phyloP scores from a whole-genome alignment of 2,113 vertebrate species.

The Tachuris rubrigastra region DNA sequence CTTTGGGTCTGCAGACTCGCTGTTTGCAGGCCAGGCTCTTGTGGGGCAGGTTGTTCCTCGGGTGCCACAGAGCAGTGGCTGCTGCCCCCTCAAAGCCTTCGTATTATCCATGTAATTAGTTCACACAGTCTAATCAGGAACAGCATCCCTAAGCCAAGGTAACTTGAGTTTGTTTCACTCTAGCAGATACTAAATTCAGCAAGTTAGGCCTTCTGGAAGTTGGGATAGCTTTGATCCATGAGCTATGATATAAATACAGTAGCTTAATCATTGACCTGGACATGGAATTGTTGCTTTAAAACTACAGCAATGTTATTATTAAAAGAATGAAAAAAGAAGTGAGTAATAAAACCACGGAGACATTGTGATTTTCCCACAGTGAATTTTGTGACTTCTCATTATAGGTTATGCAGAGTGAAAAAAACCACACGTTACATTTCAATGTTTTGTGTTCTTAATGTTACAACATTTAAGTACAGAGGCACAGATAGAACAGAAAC shows the following conservation, averaged over 20 bases:
- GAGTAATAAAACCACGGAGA: background rate
- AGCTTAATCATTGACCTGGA: background rate
- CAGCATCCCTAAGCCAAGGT: background rate
- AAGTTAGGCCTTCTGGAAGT: background rate
- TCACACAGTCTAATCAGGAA: background rate
- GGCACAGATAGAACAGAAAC: background rate
- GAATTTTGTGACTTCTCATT: background rate
- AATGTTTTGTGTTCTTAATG: background rate
- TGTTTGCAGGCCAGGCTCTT: background rate
- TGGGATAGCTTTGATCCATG: background rate
- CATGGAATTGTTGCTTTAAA: background rate
- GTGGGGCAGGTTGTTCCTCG: background rate
- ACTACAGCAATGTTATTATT: background rate
- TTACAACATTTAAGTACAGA: background rate
- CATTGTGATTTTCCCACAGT: background rate
- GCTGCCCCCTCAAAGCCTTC: background rate
- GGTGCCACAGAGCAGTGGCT: background rate
- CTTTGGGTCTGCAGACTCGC: background rate
- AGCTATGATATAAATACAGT: background rate
- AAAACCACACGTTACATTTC: background rate
- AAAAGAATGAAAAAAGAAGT: background rate
- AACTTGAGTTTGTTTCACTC: background rate
- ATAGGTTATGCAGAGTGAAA: background rate
- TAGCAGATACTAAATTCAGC: background rate
- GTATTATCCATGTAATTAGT: background rate